Base-by-base conservation (phyloP, 1,140 invertebrate species). In the Nymphalis io region DNA sequence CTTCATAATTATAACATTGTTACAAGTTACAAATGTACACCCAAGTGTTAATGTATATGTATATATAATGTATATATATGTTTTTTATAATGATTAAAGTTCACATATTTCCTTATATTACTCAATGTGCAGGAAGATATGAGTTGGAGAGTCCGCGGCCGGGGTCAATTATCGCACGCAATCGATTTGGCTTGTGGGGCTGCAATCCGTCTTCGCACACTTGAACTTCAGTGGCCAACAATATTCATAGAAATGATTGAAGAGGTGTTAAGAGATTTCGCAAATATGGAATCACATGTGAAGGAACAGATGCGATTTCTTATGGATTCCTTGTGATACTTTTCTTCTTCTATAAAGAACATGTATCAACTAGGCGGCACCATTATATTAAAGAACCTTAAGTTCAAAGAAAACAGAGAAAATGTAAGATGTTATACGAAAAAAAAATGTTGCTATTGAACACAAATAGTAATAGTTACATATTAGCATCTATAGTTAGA, bases 271-370 rank as follows among this genome's bases (percentile, higher is more conserved):
- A 90, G 93, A 21, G 96, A 97, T 85, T 97, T 96, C 80, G 94
- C 95, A 10, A 93, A 97, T 70, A 93, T 97, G 88, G 94, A 96
- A 76, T 84, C 92, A 27, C 97, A 97, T 79, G 95, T 96, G 90
- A 95, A 96, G 53, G 92, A 93, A 66, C 89, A 90, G 75, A 89
- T 92, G 84, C 81, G 81, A 48, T 76, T 78, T 71, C 73, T 91
- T 18, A 82, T 81, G 66, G 86, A 90, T 60, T 76, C 80, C 39
- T 75, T 80, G 71, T 82, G 61, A 70, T 44, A 64, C 4, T 16
- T 16, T 59, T 40, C 53, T 57, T 55, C 15, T 27, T 8, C 13
- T 55, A 3, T 51, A 21, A 51, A 21, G 12, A 21, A 51, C 12
- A 51, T 51, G 20, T 11, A 12, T 21, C 1, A 2, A 20, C 1